Evolutionary conservation across 1,140 invertebrate genomes (phyloP), one percentile per base, ranked within the genome.

Genomic region (Drosophila pruinosa): DNA sequence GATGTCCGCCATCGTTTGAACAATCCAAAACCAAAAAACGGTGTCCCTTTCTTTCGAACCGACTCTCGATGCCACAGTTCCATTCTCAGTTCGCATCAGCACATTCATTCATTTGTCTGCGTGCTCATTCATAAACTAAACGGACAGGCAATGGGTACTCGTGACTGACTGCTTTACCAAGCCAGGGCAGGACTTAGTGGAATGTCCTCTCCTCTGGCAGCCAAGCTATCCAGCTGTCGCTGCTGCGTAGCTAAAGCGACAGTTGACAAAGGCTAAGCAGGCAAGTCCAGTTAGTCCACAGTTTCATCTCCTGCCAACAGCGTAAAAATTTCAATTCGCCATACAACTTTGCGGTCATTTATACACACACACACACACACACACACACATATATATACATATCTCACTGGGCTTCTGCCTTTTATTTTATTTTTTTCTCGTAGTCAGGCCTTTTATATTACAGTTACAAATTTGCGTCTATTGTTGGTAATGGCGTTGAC

Each of bases 391-490:
- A 53, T 17, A 43, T 24, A 47, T 5, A 50, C 5, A 39, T 12
- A 17, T 14, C 43, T 48, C 45, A 12, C 5, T 26, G 15, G 5
- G 38, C 38, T 45, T 22, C 41, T 45, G 19, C 7, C 10, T 3
- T 22, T 36, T 36, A 36, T 67, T 34, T 53, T 53, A 28, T 43
- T 38, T 64, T 41, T 39, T 59, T 64, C 14, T 19, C 45, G 47
- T 59, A 38, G 31, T 36, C 54, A 52, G 45, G 80, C 80, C 76
- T 73, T 85, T 85, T 82, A 81, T 70, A 70, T 82, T 80, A 86
- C 80, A 80, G 76, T 85, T 86, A 85, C 80, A 85, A 85, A 85
- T 85, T 85, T 85, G 80, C 80, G 80, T 85, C 80, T 85, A 86
- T 85, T 85, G 80, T 82, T 82, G 70, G 50, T 75, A 59, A 73